Conservation (phyloP, 2,113 vertebrate species). For the Nettapus auritus region DNA sequence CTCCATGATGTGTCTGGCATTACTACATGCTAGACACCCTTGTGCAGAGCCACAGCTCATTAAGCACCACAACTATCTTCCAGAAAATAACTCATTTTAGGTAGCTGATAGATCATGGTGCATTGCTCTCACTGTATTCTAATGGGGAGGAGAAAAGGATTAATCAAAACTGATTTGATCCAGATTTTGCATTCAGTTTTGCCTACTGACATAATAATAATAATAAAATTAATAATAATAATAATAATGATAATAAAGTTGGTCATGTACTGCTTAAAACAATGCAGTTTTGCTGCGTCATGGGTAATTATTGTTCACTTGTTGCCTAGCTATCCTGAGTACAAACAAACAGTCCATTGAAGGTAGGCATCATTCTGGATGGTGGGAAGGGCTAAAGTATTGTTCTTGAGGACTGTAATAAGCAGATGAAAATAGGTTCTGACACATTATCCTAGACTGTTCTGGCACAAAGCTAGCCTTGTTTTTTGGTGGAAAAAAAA, state of each 20-base stretch:
- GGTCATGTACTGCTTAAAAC: neutral
- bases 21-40: neutral
- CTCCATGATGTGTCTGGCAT: neutral
- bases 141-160: neutral
- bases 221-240: too few relatives aligned
- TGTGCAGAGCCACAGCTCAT: neutral
- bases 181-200: neutral
- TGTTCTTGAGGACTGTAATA: conserved; percentile 28
- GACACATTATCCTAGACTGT: conserved; percentile 9
- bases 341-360: conserved; percentile 22
- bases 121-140: neutral
- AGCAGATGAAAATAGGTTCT: conserved; percentile 45
- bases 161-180: neutral
- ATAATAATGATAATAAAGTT: neutral
- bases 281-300: neutral
- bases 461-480: neutral
- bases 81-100: neutral
- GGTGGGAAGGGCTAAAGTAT: neutral
- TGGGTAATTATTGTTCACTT: neutral
- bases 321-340: conserved; percentile 46
- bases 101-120: neutral
- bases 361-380: conserved; percentile 1
- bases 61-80: neutral
- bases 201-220: neutral
- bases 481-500: neutral